phyloP scores from a whole-genome alignment of 1,140 invertebrate species.

The Neotoxoptera formosana region DNA sequence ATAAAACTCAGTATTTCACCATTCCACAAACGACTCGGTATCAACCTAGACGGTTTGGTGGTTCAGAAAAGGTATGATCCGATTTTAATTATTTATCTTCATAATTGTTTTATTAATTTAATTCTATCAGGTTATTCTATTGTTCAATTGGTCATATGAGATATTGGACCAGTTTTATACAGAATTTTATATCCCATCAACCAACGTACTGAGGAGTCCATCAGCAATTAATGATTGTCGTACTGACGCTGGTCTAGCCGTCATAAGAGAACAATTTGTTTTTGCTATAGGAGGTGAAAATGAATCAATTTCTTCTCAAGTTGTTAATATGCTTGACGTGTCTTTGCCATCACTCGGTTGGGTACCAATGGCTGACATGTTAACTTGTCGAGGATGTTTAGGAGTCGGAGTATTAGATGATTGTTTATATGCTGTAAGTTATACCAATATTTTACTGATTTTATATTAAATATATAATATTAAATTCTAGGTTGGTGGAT shows the following conservation, averaged over 20 bases:
- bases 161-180: slow-evolving; percentile 93
- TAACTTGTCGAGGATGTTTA: background rate
- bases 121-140: slow-evolving; percentile 75
- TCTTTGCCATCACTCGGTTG: background rate
- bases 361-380: background rate
- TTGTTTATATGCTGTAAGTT: background rate
- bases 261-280: slow-evolving; percentile 80
- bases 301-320: background rate
- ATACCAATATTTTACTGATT: background rate
- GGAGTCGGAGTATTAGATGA: background rate
- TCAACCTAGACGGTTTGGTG: slow-evolving; percentile 75
- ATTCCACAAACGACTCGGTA: slow-evolving; percentile 80
- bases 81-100: background rate
- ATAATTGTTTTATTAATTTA: background rate
- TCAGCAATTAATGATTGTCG: slow-evolving; percentile 84
- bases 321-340: background rate
- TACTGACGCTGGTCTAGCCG: slow-evolving; percentile 78
- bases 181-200: slow-evolving; percentile 88
- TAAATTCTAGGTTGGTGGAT: background rate
- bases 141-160: slow-evolving; percentile 89
- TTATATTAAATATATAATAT: slow-evolving; percentile 62
- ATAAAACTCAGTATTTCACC: slow-evolving; percentile 82
- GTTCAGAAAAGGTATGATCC: slow-evolving; percentile 38
- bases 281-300: slow-evolving; percentile 62
- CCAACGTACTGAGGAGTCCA: slow-evolving; percentile 76